phyloP scores from a whole-genome alignment of 1,140 invertebrate species.

The Phthorimaea operculella region DNA sequence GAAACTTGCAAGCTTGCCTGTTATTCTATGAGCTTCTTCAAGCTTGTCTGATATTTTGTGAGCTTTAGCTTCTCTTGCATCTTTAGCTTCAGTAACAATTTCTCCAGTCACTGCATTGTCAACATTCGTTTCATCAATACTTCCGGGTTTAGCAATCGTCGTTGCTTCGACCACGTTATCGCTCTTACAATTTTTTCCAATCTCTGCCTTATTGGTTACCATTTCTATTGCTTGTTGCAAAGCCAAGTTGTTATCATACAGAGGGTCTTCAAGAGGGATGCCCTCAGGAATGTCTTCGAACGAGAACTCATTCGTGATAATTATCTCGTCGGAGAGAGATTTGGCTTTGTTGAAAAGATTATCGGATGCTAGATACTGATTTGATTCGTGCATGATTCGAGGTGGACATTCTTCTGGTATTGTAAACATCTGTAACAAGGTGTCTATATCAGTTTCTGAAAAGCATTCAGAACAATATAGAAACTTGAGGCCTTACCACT shows the following conservation, averaged over 20 bases:
- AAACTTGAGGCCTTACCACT: too few relatives aligned
- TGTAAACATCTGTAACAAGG: slow-evolving; percentile 40
- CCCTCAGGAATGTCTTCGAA: slow-evolving; percentile 53
- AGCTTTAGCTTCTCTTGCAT: not conserved
- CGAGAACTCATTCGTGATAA: slow-evolving; percentile 44
- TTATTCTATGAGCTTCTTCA: not conserved
- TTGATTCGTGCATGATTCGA: slow-evolving; percentile 28
- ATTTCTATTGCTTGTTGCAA: not conserved
- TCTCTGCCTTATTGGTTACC: not conserved
- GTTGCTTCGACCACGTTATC: not conserved
- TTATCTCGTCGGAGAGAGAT: slow-evolving; percentile 35
- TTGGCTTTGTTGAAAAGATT: slow-evolving; percentile 47
- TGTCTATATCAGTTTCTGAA: too few relatives aligned
- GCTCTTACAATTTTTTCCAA: too few relatives aligned
- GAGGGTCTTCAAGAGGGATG: slow-evolving; percentile 46
- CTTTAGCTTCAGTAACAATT: not conserved
- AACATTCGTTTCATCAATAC: not conserved
- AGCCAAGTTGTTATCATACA: slow-evolving; percentile 35
- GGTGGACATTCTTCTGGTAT: slow-evolving; percentile 55
- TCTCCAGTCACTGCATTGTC: not conserved
- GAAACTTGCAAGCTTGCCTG: not conserved
- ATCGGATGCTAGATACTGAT: slow-evolving; percentile 32
- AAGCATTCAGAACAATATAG: too few relatives aligned
- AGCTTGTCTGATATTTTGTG: not conserved
- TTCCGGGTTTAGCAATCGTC: not conserved